Evolutionary conservation across 2,797 vertebrate genomes (phyloP), one percentile per base, ranked within the genome.

Genomic region (Furcifer pardalis): DNA sequence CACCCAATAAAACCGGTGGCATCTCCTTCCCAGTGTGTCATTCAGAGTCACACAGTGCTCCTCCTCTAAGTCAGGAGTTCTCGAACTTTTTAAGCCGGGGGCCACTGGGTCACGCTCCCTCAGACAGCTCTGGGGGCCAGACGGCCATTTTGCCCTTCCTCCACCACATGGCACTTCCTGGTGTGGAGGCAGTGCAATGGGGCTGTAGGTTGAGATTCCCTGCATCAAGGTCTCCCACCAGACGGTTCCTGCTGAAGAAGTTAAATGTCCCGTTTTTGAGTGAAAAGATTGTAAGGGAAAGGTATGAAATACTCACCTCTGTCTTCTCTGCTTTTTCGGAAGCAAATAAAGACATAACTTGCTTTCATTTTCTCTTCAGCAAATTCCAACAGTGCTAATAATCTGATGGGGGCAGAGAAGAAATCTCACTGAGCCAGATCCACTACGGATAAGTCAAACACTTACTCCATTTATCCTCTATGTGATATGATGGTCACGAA

Each of bases 281-380:
- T 32, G 30, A 1, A 46, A 78, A 37, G 19, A 52, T 19, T 23
- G 52, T 35, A 44, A 0, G 0, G 19, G 35, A 25, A 0, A 0
- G 4, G 63, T 13, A 10, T 0, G 0, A 1, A 81, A 7, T 35
- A 68, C 97, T 97, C 95, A 99, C 98, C 89, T 97, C 97, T 96
- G 93, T 99, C 98, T 92, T 98, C 98, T 94, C 98, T 97, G 96
- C 94, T 97, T 97, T 98, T 99, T 88, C 97, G 96, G 96, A 99
- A 99, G 97, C 98, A 99, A 95, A 99, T 94, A 94, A 99, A 99
- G 94, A 99, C 97, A 0, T 96, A 97, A 95, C 95, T 97, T 90
- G 98, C 97, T 97, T 98, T 98, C 95, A 99, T 97, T 94, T 98
- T 98, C 94, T 99, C 98, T 93, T 99, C 98, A 78, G 98, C 97